These are phyloP conservation scores for Pachypeltis micranthus DNA, from an alignment of 1,140 invertebrate genomes.

Conservation along the genomic window DNA sequence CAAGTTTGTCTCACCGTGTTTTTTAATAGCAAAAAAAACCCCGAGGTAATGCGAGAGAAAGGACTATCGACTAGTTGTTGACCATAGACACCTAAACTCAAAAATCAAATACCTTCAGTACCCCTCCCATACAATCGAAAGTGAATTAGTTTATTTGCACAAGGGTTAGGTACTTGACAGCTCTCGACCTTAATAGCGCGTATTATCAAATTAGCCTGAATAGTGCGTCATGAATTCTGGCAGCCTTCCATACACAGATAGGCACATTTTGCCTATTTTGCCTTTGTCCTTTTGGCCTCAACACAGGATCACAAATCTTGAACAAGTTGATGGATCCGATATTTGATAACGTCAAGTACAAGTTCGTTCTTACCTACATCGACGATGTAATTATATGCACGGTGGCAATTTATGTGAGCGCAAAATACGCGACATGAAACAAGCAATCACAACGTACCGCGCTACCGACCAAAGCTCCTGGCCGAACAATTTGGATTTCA, in stretches of 20 bases:
- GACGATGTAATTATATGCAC: too few relatives aligned
- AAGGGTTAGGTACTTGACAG: background rate
- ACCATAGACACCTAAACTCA: background rate
- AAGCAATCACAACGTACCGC: too few relatives aligned
- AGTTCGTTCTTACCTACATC: too few relatives aligned
- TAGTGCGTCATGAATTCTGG: background rate
- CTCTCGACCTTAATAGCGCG: background rate
- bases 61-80: background rate
- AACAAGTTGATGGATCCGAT: background rate
- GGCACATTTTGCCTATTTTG: background rate
- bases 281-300: background rate
- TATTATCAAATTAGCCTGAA: background rate
- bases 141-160: background rate
- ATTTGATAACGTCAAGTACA: background rate
- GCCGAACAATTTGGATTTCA: too few relatives aligned
- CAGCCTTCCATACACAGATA: background rate
- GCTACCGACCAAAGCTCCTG: too few relatives aligned
- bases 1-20: background rate
- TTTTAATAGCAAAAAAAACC: background rate
- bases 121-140: background rate
- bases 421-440: too few relatives aligned
- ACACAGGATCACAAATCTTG: background rate
- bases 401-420: too few relatives aligned
- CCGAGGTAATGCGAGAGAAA: background rate
- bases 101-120: background rate